Evolutionary conservation across 2,888 invertebrate species (phyloP).

Genomic region (Sphecodes monilicornis): DNA sequence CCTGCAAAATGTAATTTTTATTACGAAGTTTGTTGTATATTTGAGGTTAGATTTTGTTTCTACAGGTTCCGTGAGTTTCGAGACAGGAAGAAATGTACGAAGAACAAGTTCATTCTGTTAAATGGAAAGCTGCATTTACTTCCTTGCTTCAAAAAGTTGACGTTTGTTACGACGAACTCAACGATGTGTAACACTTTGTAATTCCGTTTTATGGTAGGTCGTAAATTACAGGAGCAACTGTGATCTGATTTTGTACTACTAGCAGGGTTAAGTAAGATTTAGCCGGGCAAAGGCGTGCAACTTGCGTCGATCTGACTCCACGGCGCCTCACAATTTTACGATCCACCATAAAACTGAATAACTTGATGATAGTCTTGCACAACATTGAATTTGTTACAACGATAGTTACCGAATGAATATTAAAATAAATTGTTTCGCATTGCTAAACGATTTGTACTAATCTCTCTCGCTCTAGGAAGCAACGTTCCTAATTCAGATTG

Average conservation of each 20-base stretch:
- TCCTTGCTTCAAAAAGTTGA: neutral
- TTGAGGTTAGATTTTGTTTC: neutral
- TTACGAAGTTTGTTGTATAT: neutral
- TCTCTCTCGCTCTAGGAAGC: neutral
- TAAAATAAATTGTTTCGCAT: neutral
- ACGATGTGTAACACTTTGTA: conserved; percentile 6
- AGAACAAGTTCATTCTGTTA: neutral
- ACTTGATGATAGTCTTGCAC: conserved; percentile 11
- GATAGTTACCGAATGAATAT: conserved; percentile 1
- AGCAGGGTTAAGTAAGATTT: conserved; percentile 17
- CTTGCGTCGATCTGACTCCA: neutral
- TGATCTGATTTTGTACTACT: conserved; percentile 12
- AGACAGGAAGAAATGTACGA: neutral
- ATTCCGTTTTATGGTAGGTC: neutral
- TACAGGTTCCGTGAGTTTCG: neutral
- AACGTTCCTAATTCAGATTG: neutral
- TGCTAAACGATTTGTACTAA: neutral
- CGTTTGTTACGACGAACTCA: conserved; percentile 10
- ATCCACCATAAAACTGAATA: neutral
- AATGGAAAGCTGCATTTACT: neutral
- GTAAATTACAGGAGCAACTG: conserved; percentile 4
- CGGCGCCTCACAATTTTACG: neutral
- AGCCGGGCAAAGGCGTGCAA: neutral
- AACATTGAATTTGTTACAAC: conserved; percentile 5
- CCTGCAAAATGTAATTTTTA: neutral